Evolutionary conservation across 2,797 vertebrate genomes (phyloP).

Genomic region (Gobionotothen gibberifrons): DNA sequence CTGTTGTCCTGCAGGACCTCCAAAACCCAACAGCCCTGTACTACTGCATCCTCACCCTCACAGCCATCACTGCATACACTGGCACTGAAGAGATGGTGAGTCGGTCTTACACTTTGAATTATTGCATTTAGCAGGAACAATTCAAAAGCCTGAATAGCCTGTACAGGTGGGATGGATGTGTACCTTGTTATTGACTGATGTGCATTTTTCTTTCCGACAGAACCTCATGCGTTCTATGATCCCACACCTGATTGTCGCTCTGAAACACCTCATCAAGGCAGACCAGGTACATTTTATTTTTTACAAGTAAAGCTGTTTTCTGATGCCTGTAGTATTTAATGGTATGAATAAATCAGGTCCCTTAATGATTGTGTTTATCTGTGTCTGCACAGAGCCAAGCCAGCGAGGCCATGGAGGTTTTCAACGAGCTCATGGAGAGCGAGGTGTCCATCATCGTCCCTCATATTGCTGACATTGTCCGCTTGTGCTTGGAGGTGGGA

Average conservation of each 20-base stretch:
- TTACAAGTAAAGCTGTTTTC: neutral
- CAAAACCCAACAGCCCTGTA: constrained; percentile 85
- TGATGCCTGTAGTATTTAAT: neutral
- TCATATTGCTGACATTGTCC: constrained; percentile 86
- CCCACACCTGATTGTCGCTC: constrained; percentile 85
- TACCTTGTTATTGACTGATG: neutral
- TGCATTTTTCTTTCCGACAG: constrained; percentile 69
- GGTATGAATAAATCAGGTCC: neutral
- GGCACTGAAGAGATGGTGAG: constrained; percentile 89
- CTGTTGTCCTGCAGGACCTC: constrained; percentile 82
- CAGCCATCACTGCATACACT: constrained; percentile 81
- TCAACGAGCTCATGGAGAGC: constrained; percentile 92
- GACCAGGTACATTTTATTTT: constrained; percentile 85
- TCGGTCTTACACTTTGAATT: neutral
- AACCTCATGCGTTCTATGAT: constrained; percentile 86
- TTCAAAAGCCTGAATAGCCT: neutral
- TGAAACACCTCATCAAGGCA: constrained; percentile 86
- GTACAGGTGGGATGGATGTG: neutral
- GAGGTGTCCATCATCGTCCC: constrained; percentile 89
- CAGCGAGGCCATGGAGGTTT: constrained; percentile 90
- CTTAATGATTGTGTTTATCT: constrained; percentile 17
- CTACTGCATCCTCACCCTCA: constrained; percentile 89
- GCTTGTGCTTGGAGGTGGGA: constrained; percentile 89
- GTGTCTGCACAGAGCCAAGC: constrained; percentile 83
- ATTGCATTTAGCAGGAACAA: neutral